A percentile compares a stretch with the other conserved stretches of the same genome.
Conservation (phyloP, 2,888 invertebrate genomes). For the Trachelus tabidus region DNA sequence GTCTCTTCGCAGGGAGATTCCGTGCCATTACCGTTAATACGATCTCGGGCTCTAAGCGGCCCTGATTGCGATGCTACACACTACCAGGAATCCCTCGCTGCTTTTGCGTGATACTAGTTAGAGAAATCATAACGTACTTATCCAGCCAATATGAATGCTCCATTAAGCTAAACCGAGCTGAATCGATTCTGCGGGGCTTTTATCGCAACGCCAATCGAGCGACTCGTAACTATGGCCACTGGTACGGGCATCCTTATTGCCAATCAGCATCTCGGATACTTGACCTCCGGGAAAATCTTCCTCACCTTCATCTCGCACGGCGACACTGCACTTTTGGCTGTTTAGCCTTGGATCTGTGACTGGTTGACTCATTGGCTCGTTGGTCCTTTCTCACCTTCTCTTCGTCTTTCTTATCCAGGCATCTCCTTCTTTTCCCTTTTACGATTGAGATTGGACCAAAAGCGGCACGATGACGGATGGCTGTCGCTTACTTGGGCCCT, state of each 20-base stretch:
- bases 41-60: slow-evolving; percentile 34
- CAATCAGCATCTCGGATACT: neutral
- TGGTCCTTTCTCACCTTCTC: neutral
- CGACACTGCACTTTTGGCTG: too few relatives aligned
- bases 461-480: slow-evolving; percentile 51
- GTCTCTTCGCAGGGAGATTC: slow-evolving; percentile 25
- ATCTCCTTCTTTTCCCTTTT: slow-evolving; percentile 6
- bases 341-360: too few relatives aligned
- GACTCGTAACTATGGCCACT: slow-evolving; percentile 10
- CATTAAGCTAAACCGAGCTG: slow-evolving; percentile 49
- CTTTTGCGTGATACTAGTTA: slow-evolving; percentile 47
- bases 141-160: slow-evolving; percentile 31
- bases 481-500: slow-evolving; percentile 46
- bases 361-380: neutral
- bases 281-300: too few relatives aligned
- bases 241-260: slow-evolving; percentile 7
- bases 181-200: slow-evolving; percentile 38
- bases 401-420: neutral
- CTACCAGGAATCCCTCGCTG: slow-evolving; percentile 22
- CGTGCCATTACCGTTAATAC: slow-evolving; percentile 56
- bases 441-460: slow-evolving; percentile 18
- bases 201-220: slow-evolving; percentile 3
- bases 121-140: slow-evolving; percentile 53
- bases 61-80: slow-evolving; percentile 42
- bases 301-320: too few relatives aligned